A percentile compares a stretch with the other conserved stretches of the same genome.
These are phyloP conservation scores for Pocillopora damicornis DNA, from an alignment of 64 coral and sea anemone genomes.

Conservation along the genomic window DNA sequence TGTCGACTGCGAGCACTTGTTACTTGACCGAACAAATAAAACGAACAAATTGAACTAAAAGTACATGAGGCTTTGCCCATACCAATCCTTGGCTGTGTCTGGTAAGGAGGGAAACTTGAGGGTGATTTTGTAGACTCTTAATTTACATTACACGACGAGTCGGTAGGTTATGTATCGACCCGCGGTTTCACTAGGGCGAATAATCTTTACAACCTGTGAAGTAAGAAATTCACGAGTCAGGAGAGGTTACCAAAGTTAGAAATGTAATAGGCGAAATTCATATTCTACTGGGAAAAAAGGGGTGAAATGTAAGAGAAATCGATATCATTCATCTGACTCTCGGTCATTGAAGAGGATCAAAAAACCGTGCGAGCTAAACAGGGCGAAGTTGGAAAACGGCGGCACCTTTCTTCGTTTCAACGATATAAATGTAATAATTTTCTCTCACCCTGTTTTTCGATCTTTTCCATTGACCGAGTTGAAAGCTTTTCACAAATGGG, in stretches of 20 bases:
- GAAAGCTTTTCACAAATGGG: no score
- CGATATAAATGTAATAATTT: no score
- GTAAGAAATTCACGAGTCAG: neutral
- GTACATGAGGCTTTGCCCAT: neutral
- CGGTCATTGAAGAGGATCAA: no score
- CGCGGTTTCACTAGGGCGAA: conserved; percentile 92
- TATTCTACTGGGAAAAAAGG: no score
- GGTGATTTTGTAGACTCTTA: neutral
- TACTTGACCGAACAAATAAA: neutral
- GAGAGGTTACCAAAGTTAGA: no score
- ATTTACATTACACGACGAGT: conserved; percentile 71
- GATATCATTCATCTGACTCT: no score
- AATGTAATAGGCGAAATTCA: neutral
- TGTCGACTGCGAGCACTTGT: neutral
- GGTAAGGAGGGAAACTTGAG: neutral
- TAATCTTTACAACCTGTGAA: conserved; percentile 85
- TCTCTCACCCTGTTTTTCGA: no score
- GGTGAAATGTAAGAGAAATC: no score
- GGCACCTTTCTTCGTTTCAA: no score
- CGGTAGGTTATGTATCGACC: conserved; percentile 95
- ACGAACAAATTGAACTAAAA: neutral
- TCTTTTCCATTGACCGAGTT: no score
- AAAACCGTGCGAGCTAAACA: no score
- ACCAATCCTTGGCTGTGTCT: neutral
- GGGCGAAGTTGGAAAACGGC: no score